Evolutionary conservation across 1,140 invertebrate genomes (phyloP).

Genomic region (Bombyx mandarina): DNA sequence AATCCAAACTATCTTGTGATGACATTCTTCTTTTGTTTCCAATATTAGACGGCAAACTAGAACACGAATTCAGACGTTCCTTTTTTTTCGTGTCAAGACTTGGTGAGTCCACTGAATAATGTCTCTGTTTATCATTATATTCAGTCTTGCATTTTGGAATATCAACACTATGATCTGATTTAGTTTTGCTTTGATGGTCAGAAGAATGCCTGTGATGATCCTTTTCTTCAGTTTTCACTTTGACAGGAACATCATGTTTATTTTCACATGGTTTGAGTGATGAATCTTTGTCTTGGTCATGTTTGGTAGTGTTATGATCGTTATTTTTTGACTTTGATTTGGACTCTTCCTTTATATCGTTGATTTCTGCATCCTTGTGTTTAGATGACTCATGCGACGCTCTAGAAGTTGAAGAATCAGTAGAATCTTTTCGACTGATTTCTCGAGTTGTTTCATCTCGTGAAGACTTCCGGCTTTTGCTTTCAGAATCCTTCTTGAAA

Average conservation of each 20-base stretch:
- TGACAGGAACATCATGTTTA: conserved; percentile 22
- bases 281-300: conserved; percentile 38
- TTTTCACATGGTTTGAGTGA: conserved; percentile 10
- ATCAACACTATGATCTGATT: conserved; percentile 31
- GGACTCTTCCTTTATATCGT: conserved; percentile 56
- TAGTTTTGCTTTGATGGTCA: conserved; percentile 29
- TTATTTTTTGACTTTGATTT: conserved; percentile 35
- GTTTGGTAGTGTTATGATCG: conserved; percentile 30
- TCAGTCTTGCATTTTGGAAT: conserved; percentile 40
- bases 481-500: conserved; percentile 44
- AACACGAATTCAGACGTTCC: conserved; percentile 71
- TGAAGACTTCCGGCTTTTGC: conserved; percentile 54
- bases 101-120: conserved; percentile 68
- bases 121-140: conserved; percentile 57
- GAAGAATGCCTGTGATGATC: conserved; percentile 35
- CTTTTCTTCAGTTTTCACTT: conserved; percentile 42
- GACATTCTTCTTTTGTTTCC: conserved; percentile 81
- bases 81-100: conserved; percentile 65
- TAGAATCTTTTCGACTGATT: conserved; percentile 65
- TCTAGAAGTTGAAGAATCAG: conserved; percentile 67
- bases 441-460: conserved; percentile 61
- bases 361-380: conserved; percentile 54
- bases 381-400: conserved; percentile 62
- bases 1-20: conserved; percentile 80
- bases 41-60: conserved; percentile 76